Conservation (phyloP, 2,888 invertebrate species). For the Drosophila borborema region DNA sequence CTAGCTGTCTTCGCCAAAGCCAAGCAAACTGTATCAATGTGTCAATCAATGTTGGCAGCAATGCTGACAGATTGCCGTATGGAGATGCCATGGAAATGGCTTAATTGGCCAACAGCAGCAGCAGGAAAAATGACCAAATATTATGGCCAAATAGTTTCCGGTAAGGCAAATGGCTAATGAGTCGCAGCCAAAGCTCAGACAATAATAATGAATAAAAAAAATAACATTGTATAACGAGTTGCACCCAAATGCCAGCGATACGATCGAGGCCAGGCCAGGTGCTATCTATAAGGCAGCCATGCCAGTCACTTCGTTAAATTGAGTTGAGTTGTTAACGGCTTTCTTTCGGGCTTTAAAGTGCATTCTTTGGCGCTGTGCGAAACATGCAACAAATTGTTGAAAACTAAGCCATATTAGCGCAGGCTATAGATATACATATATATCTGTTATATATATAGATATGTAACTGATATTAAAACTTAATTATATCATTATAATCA, state of each 20-base stretch:
- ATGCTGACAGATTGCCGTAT: slow-evolving; percentile 58
- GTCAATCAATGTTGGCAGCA: slow-evolving; percentile 61
- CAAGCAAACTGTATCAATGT: slow-evolving; percentile 71
- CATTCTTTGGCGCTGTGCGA: slow-evolving; percentile 32
- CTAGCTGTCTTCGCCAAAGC: slow-evolving; percentile 37
- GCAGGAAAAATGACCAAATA: slow-evolving; percentile 62
- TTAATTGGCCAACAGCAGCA: slow-evolving; percentile 66
- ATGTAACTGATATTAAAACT: not conserved
- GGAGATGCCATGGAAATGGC: slow-evolving; percentile 52
- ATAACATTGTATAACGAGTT: slow-evolving; percentile 41
- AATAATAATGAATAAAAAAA: slow-evolving; percentile 7
- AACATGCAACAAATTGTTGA: slow-evolving; percentile 21
- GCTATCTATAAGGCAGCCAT: slow-evolving; percentile 14
- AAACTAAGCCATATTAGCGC: not conserved
- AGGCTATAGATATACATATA: not conserved
- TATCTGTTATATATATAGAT: no score
- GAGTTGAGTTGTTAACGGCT: slow-evolving; percentile 19
- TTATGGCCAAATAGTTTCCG: slow-evolving; percentile 79
- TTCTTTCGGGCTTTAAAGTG: slow-evolving; percentile 78
- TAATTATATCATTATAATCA: not conserved
- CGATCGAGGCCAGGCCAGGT: slow-evolving; percentile 21
- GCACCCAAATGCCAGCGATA: slow-evolving; percentile 21
- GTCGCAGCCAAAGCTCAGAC: slow-evolving; percentile 56
- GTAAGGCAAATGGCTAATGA: slow-evolving; percentile 76
- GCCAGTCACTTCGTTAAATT: slow-evolving; percentile 17